A percentile compares a stretch with the other conserved stretches of the same genome.
phyloP scores from a whole-genome alignment of 2,113 vertebrate genomes.

The Amphiprion percula region DNA sequence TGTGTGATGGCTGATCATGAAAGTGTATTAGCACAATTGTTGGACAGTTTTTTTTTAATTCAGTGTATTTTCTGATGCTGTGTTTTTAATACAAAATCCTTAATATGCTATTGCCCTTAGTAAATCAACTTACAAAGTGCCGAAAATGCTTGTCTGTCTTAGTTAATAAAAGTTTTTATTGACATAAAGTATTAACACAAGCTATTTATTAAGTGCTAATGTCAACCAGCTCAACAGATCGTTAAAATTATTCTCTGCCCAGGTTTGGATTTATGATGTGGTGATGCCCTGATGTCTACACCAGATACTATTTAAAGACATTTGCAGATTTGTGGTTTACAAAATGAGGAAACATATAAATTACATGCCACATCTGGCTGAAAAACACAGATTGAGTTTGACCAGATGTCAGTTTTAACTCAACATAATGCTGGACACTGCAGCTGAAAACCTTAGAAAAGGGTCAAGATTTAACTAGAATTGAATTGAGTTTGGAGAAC shows the following conservation, averaged over 20 bases:
- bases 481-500: too few species aligned
- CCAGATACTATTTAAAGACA: conserved; percentile 1
- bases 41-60: not conserved
- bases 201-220: not conserved
- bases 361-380: not conserved
- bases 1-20: not conserved
- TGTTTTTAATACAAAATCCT: not conserved
- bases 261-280: conserved; percentile 32
- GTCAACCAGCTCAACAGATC: conserved; percentile 1
- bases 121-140: not conserved
- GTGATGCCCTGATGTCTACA: not conserved
- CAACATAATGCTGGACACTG: too few species aligned
- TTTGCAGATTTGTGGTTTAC: conserved; percentile 5
- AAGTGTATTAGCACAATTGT: not conserved
- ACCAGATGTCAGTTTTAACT: not conserved
- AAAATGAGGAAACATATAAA: not conserved
- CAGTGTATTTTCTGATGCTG: conserved; percentile 3
- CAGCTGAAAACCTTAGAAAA: too few species aligned
- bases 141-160: not conserved
- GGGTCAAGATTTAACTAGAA: too few species aligned
- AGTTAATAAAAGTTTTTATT: not conserved
- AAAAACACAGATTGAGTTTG: conserved; percentile 1
- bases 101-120: not conserved
- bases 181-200: not conserved
- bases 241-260: not conserved